Base-by-base conservation (phyloP, 2,113 vertebrate genomes). In the Dissostichus mawsoni region DNA sequence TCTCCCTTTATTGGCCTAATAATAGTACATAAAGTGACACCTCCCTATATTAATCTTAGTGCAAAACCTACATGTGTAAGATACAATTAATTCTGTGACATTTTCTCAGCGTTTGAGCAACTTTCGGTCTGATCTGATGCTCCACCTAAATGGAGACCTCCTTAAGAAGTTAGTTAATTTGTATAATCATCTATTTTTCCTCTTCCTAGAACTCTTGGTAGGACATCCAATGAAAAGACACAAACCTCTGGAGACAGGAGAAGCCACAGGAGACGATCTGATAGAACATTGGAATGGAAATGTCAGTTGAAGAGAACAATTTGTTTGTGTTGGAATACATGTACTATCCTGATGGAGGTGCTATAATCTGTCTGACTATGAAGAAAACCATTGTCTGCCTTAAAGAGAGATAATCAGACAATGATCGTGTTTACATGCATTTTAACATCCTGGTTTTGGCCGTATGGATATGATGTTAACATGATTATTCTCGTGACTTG, bases 161-260 rank as follows among this genome's bases (percentile, higher is more conserved):
- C 17, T 61, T 5, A 33, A 11, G 44, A 36, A 51, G 4, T 50
- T 8, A 5, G 9, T 23, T 23, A 48, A 71, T 14, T 11, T 47
- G 68, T 18, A 18, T 50, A n/a, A 48, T 61, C 29, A n/a, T n/a
- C 23, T 16, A 2, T 16, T 25, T 29, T 53, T 58, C 67, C 5
- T 29, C 47, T 36, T 2, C 64, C 33, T 14, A 92, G 90, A 87
- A 12, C 8, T 69, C 11, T 44, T 86, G 36, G 62, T 62, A 48
- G 52, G 81, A 62, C 61, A 59, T 79, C 77, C 74, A 9, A 5
- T 57, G 45, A 69, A 59, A n/a, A 69, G 33, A 55, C 41, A 68
- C 20, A 47, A 1, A 13, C 13, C 23, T 20, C 3, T 29, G 52
- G 47, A 65, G 23, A 36, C 41, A 14, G 71, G 78, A 53, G 44